phyloP scores from a whole-genome alignment of 2,113 vertebrate genomes.

The Percopsis transmontana region DNA sequence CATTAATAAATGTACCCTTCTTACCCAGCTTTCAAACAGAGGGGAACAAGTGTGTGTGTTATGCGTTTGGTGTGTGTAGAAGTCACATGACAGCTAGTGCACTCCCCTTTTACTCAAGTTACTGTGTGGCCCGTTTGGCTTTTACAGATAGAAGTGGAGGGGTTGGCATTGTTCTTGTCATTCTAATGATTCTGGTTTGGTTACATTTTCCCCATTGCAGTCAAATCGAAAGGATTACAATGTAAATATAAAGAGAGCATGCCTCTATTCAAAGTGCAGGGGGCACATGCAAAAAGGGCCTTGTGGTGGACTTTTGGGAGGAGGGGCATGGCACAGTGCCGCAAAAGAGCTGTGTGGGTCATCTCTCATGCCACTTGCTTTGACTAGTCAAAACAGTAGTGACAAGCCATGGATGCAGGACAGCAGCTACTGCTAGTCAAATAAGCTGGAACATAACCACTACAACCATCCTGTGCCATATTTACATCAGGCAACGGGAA shows the following conservation, averaged over 20 bases:
- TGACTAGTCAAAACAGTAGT: conserved; percentile 73
- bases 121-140: conserved; percentile 38
- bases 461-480: no score
- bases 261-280: conserved; percentile 49
- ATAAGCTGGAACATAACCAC: not conserved
- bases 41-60: conserved; percentile 58
- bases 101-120: conserved; percentile 42
- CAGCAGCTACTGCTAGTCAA: conserved; percentile 16
- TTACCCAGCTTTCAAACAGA: conserved; percentile 44
- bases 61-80: no score
- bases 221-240: conserved; percentile 46
- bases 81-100: conserved; percentile 64
- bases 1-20: conserved; percentile 58
- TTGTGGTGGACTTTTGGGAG: conserved; percentile 28
- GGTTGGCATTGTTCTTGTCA: not conserved
- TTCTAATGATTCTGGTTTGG: conserved; percentile 51
- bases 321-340: conserved; percentile 18
- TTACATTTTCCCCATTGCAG: conserved; percentile 46
- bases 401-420: conserved; percentile 20
- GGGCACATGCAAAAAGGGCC: conserved; percentile 46
- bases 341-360: conserved; percentile 41
- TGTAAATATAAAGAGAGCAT: conserved; percentile 51
- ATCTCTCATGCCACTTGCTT: conserved; percentile 45
- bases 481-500: no score
- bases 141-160: conserved; percentile 34